phyloP scores from a whole-genome alignment of 1,140 invertebrate species.

The Laodelphax striatellus region DNA sequence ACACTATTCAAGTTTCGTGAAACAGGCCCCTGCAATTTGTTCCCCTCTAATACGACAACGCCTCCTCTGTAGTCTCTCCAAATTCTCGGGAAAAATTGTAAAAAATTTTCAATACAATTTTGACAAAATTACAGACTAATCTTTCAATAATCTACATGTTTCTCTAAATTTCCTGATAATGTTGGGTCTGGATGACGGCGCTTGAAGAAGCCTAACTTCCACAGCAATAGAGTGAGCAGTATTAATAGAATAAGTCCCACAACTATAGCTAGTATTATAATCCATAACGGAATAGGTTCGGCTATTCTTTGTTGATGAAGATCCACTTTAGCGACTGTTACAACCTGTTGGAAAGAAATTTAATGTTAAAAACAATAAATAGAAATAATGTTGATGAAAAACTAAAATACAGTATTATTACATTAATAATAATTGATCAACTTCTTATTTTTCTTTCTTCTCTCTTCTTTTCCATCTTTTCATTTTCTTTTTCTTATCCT shows the following conservation, averaged over 20 bases:
- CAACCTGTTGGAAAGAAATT: conserved; percentile 45
- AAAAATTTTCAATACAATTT: background rate
- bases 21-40: too few relatives aligned
- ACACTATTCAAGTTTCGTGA: too few relatives aligned
- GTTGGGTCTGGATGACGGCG: conserved; percentile 63
- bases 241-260: conserved; percentile 68
- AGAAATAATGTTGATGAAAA: background rate
- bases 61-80: background rate
- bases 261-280: conserved; percentile 67
- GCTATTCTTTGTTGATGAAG: conserved; percentile 48
- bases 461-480: too few relatives aligned
- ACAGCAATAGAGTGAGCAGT: conserved; percentile 60
- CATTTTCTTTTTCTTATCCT: too few relatives aligned
- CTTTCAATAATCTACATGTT: conserved; percentile 55
- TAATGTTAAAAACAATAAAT: conserved; percentile 14
- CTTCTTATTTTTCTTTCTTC: too few relatives aligned
- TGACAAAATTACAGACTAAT: background rate
- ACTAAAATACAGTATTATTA: too few relatives aligned
- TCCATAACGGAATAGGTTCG: conserved; percentile 64
- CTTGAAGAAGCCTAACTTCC: conserved; percentile 85
- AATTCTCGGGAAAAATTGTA: background rate
- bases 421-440: too few relatives aligned
- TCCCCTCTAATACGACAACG: background rate
- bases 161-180: conserved; percentile 67
- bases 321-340: conserved; percentile 70